Conservation (phyloP, 2,888 invertebrate species). For the Melolontha melolontha region DNA sequence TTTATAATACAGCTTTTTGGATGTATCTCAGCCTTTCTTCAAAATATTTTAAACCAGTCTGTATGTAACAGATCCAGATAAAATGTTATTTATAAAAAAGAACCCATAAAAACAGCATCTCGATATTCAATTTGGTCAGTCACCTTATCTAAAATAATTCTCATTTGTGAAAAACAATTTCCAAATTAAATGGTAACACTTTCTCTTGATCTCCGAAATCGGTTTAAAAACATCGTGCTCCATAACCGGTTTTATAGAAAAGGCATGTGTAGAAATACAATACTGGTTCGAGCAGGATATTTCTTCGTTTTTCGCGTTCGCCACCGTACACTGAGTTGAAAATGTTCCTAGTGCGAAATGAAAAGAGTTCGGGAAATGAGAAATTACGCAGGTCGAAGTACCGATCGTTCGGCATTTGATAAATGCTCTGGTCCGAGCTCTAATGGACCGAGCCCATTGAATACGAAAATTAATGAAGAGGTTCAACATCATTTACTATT, state of each 20-base stretch:
- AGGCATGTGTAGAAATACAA: constrained; percentile 9
- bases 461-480: constrained; percentile 49
- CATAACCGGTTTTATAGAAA: background rate
- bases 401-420: constrained; percentile 46
- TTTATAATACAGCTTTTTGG: too few relatives aligned
- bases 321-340: constrained; percentile 10
- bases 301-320: constrained; percentile 22
- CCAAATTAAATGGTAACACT: constrained; percentile 27
- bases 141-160: constrained; percentile 1
- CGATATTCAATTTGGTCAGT: background rate
- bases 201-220: constrained; percentile 11
- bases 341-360: constrained; percentile 31
- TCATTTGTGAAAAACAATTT: constrained; percentile 20
- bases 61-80: too few relatives aligned
- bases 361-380: constrained; percentile 46
- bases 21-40: too few relatives aligned
- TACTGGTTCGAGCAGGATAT: constrained; percentile 16
- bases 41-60: too few relatives aligned
- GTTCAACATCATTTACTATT: constrained; percentile 43
- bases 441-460: constrained; percentile 50
- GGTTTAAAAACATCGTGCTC: constrained; percentile 11
- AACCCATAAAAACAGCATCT: too few relatives aligned
- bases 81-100: too few relatives aligned
- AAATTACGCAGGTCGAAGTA: constrained; percentile 50
- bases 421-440: constrained; percentile 46